These are phyloP conservation scores for Cottoperca gobio DNA, from an alignment of 2,797 vertebrate species.

Conservation along the genomic window DNA sequence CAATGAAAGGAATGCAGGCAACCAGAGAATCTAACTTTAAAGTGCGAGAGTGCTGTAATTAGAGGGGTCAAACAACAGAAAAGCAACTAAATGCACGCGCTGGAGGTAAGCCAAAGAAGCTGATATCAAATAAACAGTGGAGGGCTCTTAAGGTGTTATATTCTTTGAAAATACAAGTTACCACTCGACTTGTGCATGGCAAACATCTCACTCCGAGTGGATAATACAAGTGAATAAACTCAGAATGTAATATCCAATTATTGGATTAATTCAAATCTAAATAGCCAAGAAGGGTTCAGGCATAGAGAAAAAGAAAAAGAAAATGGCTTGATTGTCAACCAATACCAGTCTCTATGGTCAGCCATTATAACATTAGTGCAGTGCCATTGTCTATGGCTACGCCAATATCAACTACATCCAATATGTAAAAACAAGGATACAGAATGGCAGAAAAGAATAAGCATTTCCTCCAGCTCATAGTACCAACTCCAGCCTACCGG, in stretches of 20 bases:
- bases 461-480: conserved; percentile 37
- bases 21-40: conserved; percentile 56
- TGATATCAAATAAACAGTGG: not conserved
- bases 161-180: conserved; percentile 6
- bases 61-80: conserved; percentile 52
- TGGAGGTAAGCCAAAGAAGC: conserved; percentile 33
- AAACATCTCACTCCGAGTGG: not conserved
- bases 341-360: not conserved
- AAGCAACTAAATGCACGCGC: conserved; percentile 28
- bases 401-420: conserved; percentile 3
- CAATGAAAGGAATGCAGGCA: conserved; percentile 63
- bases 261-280: not conserved
- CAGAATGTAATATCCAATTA: conserved; percentile 1
- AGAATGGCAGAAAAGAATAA: conserved; percentile 51
- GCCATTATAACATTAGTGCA: not conserved
- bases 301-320: not conserved
- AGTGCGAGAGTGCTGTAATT: conserved; percentile 59
- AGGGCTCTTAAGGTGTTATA: not conserved
- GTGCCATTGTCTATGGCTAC: conserved; percentile 8
- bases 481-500: conserved; percentile 37
- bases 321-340: not conserved
- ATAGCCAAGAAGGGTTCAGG: not conserved
- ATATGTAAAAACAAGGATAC: conserved; percentile 52
- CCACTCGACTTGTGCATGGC: not conserved
- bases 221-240: not conserved